Conservation (phyloP, 1,140 invertebrate species). For the Eriocheir sinensis region DNA sequence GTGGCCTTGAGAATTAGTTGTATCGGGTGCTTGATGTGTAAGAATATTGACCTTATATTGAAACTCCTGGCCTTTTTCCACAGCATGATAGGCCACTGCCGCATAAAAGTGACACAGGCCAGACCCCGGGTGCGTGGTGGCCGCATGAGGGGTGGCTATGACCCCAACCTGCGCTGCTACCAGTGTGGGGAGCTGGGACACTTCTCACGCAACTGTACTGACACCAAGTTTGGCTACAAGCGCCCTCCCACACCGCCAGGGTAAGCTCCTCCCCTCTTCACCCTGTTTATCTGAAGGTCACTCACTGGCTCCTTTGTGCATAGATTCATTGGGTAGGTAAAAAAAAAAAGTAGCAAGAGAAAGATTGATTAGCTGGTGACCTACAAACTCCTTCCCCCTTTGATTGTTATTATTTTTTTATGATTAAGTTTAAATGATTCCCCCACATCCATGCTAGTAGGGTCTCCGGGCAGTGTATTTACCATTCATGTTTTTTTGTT, state of each 20-base stretch:
- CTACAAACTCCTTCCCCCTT: too few species aligned
- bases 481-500: not conserved
- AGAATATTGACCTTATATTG: not conserved
- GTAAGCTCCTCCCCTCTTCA: constrained; percentile 52
- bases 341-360: constrained; percentile 32
- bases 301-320: constrained; percentile 47
- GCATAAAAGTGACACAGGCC: constrained; percentile 82
- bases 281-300: constrained; percentile 53
- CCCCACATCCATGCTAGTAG: constrained; percentile 7
- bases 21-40: not conserved
- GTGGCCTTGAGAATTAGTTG: too few species aligned
- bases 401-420: constrained; percentile 28
- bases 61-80: constrained; percentile 72
- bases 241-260: constrained; percentile 80
- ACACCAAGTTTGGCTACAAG: constrained; percentile 81
- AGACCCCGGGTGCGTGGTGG: constrained; percentile 82
- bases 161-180: constrained; percentile 86
- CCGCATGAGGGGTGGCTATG: constrained; percentile 81
- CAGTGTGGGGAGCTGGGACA: constrained; percentile 86
- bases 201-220: constrained; percentile 86
- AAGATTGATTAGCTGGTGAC: constrained; percentile 65
- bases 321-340: constrained; percentile 69
- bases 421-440: constrained; percentile 30
- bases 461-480: not conserved
- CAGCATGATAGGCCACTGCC: constrained; percentile 80